Conservation (phyloP, 35 echinoderm and acorn worm species). For the Apostichopus parvimensis region DNA sequence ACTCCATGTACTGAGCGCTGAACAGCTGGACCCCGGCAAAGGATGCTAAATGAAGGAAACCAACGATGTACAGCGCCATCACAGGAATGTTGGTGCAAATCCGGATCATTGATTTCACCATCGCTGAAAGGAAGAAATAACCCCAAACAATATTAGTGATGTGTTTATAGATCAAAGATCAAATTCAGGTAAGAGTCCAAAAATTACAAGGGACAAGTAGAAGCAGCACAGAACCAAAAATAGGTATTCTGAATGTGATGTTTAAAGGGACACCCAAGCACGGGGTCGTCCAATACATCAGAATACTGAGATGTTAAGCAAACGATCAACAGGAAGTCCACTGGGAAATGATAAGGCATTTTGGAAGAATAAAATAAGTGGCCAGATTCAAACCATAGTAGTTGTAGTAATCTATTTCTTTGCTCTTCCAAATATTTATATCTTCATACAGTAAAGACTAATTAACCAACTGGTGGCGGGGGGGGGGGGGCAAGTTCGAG, state of each 20-base stretch:
- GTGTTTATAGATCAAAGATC: not conserved
- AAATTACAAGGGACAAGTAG: not conserved
- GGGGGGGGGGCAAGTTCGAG: no score
- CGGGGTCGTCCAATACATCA: no score
- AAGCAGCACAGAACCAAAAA: not conserved
- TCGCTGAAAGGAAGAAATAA: not conserved
- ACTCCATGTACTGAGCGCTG: slow-evolving; percentile 42
- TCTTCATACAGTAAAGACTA: no score
- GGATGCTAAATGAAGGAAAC: slow-evolving; percentile 30
- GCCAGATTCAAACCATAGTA: no score
- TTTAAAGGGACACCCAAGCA: no score
- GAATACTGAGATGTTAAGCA: no score
- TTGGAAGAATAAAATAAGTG: no score
- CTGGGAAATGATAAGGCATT: no score
- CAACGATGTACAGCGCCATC: slow-evolving; percentile 4
- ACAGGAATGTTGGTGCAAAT: slow-evolving; percentile 45
- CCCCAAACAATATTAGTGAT: not conserved
- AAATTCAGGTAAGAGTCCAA: not conserved
- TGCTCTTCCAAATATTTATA: no score
- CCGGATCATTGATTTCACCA: not conserved
- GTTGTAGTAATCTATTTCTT: no score
- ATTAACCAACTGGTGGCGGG: no score
- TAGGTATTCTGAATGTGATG: not conserved
- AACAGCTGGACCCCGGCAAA: slow-evolving; percentile 39
- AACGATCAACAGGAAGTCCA: no score